These are phyloP conservation scores for Masticophis lateralis DNA, from an alignment of 2,797 vertebrate species.

Conservation along the genomic window DNA sequence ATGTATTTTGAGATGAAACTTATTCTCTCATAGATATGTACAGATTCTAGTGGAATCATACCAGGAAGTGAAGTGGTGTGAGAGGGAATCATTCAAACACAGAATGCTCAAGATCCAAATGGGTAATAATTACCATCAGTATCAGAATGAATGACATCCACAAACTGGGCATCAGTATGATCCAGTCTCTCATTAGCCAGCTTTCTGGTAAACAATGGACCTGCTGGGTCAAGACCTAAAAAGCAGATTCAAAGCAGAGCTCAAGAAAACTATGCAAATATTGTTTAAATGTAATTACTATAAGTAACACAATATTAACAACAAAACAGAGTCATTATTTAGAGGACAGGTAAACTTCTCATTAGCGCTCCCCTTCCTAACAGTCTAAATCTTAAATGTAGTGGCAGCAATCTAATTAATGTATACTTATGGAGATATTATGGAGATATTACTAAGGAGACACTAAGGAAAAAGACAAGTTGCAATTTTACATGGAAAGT, in stretches of 20 bases:
- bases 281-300: background rate
- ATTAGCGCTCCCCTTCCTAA: background rate
- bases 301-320: background rate
- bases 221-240: constrained; percentile 91
- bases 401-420: background rate
- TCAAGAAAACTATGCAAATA: background rate
- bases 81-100: background rate
- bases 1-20: background rate
- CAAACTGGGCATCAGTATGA: constrained; percentile 85
- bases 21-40: background rate
- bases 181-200: constrained; percentile 77
- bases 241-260: background rate
- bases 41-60: background rate
- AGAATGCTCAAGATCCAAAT: constrained; percentile 7
- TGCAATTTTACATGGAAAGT: background rate
- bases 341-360: background rate
- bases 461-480: background rate
- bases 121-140: constrained; percentile 77
- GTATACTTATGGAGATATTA: background rate
- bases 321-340: background rate
- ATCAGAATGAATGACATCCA: constrained; percentile 94
- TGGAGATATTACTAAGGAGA: background rate
- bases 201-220: constrained; percentile 82
- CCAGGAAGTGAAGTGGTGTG: background rate
- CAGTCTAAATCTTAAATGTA: background rate